Conservation (phyloP, 1,140 invertebrate genomes). For the Vanessa tameamea region DNA sequence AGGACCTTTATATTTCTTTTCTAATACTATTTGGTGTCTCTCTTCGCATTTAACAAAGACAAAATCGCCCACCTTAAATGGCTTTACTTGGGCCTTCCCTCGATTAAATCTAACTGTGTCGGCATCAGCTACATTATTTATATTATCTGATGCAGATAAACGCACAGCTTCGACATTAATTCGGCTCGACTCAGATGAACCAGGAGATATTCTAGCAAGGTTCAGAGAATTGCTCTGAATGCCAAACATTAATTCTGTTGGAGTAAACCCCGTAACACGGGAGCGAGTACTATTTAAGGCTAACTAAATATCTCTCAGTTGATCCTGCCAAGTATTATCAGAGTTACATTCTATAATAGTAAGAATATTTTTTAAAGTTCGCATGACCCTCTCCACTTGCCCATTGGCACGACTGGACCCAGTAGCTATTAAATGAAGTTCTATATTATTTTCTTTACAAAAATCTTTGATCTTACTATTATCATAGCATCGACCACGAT, state of each 20-base stretch:
- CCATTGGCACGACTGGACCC: slow-evolving; percentile 49
- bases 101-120: slow-evolving; percentile 38
- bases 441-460: slow-evolving; percentile 33
- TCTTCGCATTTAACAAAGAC: slow-evolving; percentile 43
- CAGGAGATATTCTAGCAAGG: background rate
- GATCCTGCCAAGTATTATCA: slow-evolving; percentile 18
- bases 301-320: slow-evolving; percentile 33
- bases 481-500: slow-evolving; percentile 39
- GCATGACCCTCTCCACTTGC: slow-evolving; percentile 56
- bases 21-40: slow-evolving; percentile 38
- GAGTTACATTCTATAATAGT: slow-evolving; percentile 27
- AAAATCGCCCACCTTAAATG: slow-evolving; percentile 38
- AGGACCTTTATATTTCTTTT: slow-evolving; percentile 44
- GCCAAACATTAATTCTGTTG: slow-evolving; percentile 36
- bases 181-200: background rate
- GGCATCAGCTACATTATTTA: slow-evolving; percentile 9
- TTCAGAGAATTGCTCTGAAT: background rate
- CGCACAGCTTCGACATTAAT: background rate
- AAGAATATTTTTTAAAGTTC: slow-evolving; percentile 36
- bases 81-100: slow-evolving; percentile 27
- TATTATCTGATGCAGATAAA: slow-evolving; percentile 16
- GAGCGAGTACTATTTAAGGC: slow-evolving; percentile 35
- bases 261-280: slow-evolving; percentile 30
- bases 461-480: slow-evolving; percentile 39
- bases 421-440: slow-evolving; percentile 49